Conservation (phyloP, 2,113 vertebrate genomes). For the Chauna torquata region DNA sequence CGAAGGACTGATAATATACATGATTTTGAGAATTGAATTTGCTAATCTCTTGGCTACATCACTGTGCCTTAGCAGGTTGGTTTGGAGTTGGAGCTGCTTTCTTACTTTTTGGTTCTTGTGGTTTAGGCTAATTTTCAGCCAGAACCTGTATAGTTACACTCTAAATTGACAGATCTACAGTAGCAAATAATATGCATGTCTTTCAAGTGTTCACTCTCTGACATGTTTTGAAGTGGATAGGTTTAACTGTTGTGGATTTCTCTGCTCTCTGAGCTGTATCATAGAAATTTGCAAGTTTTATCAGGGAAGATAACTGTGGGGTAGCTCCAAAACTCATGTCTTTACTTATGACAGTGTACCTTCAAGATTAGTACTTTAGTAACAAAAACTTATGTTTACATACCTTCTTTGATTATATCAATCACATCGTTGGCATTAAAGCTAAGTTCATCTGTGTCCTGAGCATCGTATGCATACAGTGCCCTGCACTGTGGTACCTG, state of each 20-base stretch:
- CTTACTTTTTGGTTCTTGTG: not conserved
- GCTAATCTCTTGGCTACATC: not conserved
- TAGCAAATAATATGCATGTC: not conserved
- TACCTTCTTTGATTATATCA: conserved; percentile 95
- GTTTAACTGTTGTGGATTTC: not conserved
- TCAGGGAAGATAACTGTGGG: rapidly evolving
- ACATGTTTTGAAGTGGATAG: not conserved
- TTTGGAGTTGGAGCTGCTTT: not conserved
- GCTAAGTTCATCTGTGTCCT: conserved; percentile 98
- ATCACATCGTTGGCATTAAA: conserved; percentile 97
- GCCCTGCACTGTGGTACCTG: conserved; percentile 96
- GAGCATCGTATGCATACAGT: conserved; percentile 95
- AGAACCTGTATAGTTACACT: not conserved
- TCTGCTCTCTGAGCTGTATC: not conserved
- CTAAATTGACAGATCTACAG: not conserved
- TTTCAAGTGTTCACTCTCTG: not conserved
- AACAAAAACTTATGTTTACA: not conserved
- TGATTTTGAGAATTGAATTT: not conserved
- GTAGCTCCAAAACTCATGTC: not conserved
- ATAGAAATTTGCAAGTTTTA: rapidly evolving
- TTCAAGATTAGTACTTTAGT: rapidly evolving
- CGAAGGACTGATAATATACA: not conserved
- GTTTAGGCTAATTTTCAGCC: not conserved
- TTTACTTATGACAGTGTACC: rapidly evolving
- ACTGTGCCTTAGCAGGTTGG: not conserved